Conservation (phyloP, 1,140 invertebrate genomes). For the Piezodorus guildinii region DNA sequence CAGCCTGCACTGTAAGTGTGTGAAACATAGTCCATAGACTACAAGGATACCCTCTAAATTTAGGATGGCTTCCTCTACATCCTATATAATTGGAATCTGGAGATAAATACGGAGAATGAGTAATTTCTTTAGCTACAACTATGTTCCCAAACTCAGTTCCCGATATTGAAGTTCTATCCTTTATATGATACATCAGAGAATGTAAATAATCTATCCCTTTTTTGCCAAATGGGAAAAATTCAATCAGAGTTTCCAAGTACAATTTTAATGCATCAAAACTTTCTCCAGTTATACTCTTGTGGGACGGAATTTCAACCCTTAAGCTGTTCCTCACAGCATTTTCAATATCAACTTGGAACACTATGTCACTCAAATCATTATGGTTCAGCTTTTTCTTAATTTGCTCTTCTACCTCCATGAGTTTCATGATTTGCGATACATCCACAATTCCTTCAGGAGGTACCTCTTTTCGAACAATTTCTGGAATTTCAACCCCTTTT, state of each 20-base stretch:
- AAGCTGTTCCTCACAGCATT: conserved; percentile 67
- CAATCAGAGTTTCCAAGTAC: conserved; percentile 55
- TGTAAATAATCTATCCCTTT: conserved; percentile 50
- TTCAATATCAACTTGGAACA: conserved; percentile 79
- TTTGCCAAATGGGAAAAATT: conserved; percentile 60
- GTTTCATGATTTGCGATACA: conserved; percentile 16
- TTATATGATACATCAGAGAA: conserved; percentile 39
- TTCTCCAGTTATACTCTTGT: conserved; percentile 53
- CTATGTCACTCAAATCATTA: conserved; percentile 37
- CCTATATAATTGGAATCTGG: conserved; percentile 57
- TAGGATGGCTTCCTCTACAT: conserved; percentile 64
- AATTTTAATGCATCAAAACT: conserved; percentile 55
- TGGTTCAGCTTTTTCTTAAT: conserved; percentile 30
- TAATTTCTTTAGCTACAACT: conserved; percentile 40
- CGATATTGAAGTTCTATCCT: conserved; percentile 37
- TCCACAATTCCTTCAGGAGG: conserved; percentile 17
- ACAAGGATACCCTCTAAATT: conserved; percentile 84
- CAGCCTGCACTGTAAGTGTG: conserved; percentile 71
- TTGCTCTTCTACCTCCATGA: conserved; percentile 30
- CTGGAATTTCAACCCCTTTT: conserved; percentile 32
- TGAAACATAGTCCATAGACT: conserved; percentile 93
- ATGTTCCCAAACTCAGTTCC: conserved; percentile 45
- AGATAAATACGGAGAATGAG: conserved; percentile 41
- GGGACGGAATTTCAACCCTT: conserved; percentile 63
- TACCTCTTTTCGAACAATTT: conserved; percentile 10